Conservation (phyloP, 2,888 invertebrate genomes). For the Hybos culiciformis region DNA sequence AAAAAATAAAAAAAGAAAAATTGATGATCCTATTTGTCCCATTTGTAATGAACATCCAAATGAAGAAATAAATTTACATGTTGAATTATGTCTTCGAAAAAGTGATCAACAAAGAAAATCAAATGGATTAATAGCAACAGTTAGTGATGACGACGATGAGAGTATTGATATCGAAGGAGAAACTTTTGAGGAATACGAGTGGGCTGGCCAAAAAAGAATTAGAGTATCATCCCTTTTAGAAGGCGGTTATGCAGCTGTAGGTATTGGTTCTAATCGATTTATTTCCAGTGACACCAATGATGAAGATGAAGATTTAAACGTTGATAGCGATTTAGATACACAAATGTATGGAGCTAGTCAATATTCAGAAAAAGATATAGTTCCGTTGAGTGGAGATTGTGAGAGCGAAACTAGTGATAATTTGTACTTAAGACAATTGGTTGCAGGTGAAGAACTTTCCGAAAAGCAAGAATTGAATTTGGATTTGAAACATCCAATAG, state of each 20-base stretch:
- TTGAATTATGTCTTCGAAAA: conserved; percentile 50
- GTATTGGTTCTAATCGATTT: conserved; percentile 31
- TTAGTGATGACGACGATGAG: conserved; percentile 45
- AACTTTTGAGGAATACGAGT: conserved; percentile 71
- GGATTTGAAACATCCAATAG: conserved; percentile 8
- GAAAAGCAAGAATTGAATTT: conserved; percentile 15
- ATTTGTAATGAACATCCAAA: conserved; percentile 62
- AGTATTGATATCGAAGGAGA: conserved; percentile 63
- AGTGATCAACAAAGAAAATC: conserved; percentile 26
- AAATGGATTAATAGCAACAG: too few species aligned
- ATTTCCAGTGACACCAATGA: conserved; percentile 28
- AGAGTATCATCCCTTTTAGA: conserved; percentile 56
- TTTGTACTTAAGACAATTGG: conserved; percentile 28
- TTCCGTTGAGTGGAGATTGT: conserved; percentile 38
- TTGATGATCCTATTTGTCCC: conserved; percentile 57
- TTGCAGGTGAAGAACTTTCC: conserved; percentile 19
- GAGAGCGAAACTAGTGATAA: conserved; percentile 27
- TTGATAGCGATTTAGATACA: conserved; percentile 78
- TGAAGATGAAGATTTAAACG: conserved; percentile 62
- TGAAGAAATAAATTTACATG: conserved; percentile 58
- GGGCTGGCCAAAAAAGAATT: conserved; percentile 80
- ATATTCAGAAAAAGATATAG: conserved; percentile 63
- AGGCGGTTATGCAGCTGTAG: conserved; percentile 46
- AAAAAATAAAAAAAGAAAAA: conserved; percentile 53
- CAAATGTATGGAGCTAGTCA: conserved; percentile 75